phyloP scores from a whole-genome alignment of 2,113 vertebrate genomes.

The Semnornis frantzii region DNA sequence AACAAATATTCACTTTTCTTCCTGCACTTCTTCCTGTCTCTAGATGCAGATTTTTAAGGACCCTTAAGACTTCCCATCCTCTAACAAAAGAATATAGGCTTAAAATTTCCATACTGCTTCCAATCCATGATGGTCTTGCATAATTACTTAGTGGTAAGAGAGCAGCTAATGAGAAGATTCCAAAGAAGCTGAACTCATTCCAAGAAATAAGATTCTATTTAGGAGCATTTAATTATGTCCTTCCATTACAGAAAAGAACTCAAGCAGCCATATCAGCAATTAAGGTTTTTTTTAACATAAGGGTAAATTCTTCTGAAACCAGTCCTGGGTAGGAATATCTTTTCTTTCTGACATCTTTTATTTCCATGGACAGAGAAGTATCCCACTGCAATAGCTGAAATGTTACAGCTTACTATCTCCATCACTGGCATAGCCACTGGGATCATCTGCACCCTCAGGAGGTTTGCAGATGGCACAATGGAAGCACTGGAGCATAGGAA shows the following conservation, averaged over 20 bases:
- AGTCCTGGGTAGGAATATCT: not conserved
- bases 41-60: not conserved
- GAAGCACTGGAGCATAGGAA: no score
- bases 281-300: not conserved
- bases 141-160: slow-evolving; percentile 8
- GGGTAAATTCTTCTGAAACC: not conserved
- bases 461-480: no score
- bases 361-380: not conserved
- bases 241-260: slow-evolving; percentile 16
- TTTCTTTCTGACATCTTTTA: not conserved
- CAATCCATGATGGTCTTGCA: not conserved
- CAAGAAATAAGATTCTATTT: slow-evolving; percentile 20
- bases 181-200: slow-evolving; percentile 13
- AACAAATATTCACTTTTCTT: not conserved
- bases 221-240: slow-evolving; percentile 31
- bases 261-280: not conserved
- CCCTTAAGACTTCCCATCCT: not conserved
- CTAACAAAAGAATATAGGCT: not conserved
- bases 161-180: slow-evolving; percentile 35
- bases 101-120: not conserved
- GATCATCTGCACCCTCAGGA: no score
- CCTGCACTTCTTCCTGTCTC: not conserved
- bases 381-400: not conserved
- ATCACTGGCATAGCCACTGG: not conserved
- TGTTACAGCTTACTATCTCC: not conserved